Percentiles rank a stretch among this genome's conserved stretches.
These are phyloP conservation scores for Sphaerophoria rueppellii DNA, from an alignment of 2,888 invertebrate species.

Conservation along the genomic window DNA sequence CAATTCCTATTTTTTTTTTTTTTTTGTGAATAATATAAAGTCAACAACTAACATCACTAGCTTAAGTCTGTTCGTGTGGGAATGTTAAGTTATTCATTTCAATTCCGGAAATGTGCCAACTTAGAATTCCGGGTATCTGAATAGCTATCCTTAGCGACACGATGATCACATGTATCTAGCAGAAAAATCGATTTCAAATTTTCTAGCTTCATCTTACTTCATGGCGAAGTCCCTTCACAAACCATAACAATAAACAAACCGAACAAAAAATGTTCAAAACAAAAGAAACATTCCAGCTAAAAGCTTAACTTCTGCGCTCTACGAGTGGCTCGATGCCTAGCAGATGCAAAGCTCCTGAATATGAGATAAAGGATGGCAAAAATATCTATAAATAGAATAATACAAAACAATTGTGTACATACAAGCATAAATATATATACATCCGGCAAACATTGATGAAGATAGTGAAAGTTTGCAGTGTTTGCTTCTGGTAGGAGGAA, in stretches of 20 bases:
- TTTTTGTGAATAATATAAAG: slow-evolving; percentile 11
- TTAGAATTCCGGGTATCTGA: not conserved
- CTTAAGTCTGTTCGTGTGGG: not conserved
- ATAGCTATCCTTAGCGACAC: not conserved
- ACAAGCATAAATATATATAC: not conserved
- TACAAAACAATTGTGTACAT: slow-evolving; percentile 23
- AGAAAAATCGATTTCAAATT: slow-evolving; percentile 42
- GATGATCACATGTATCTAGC: not conserved
- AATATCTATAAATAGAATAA: slow-evolving; percentile 60
- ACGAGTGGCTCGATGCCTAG: not conserved
- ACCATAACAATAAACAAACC: slow-evolving; percentile 70
- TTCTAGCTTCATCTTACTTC: not conserved
- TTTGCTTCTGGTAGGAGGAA: slow-evolving; percentile 8
- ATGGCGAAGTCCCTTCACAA: slow-evolving; percentile 29
- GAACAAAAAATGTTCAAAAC: slow-evolving; percentile 59
- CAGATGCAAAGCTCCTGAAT: slow-evolving; percentile 33
- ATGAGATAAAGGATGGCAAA: slow-evolving; percentile 46
- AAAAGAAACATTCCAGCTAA: slow-evolving; percentile 67
- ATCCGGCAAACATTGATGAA: slow-evolving; percentile 50
- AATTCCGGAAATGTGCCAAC: slow-evolving; percentile 47
- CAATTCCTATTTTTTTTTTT: slow-evolving; percentile 1
- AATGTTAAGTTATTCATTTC: slow-evolving; percentile 34
- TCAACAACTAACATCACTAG: not conserved
- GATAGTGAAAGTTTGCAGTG: slow-evolving; percentile 68
- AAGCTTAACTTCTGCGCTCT: slow-evolving; percentile 66